Percentiles rank a stretch among this genome's conserved stretches.
phyloP scores from a whole-genome alignment of 35 echinoderm and acorn worm species.

The Heliocidaris tuberculata region DNA sequence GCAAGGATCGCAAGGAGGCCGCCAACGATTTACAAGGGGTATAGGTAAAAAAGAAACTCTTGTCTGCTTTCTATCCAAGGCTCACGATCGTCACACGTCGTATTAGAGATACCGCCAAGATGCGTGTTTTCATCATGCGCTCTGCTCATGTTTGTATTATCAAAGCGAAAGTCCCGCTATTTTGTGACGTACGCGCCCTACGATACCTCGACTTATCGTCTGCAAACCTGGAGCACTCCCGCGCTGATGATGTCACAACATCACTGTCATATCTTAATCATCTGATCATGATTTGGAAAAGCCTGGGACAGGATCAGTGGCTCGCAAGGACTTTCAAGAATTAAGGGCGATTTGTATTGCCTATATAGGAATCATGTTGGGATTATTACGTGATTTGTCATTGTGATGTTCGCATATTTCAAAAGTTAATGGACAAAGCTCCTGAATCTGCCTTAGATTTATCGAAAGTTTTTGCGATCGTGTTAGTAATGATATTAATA shows the following conservation, averaged over 20 bases:
- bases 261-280: background rate
- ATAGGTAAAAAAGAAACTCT: background rate
- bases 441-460: no score
- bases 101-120: background rate
- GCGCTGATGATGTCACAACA: background rate
- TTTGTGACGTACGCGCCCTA: background rate
- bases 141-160: background rate
- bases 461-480: no score
- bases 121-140: conserved; percentile 7
- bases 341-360: no score
- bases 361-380: no score
- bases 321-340: no score
- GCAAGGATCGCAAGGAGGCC: background rate
- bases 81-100: background rate
- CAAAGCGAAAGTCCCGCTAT: background rate
- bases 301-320: no score
- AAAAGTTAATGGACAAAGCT: no score
- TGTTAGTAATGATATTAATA: no score
- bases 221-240: background rate
- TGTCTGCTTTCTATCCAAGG: background rate
- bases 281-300: no score
- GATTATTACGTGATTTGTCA: no score
- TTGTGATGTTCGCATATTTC: no score
- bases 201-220: background rate
- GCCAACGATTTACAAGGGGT: background rate